Base-by-base conservation (phyloP, 2,888 invertebrate genomes). In the Acanthococcus lagerstroemiae region DNA sequence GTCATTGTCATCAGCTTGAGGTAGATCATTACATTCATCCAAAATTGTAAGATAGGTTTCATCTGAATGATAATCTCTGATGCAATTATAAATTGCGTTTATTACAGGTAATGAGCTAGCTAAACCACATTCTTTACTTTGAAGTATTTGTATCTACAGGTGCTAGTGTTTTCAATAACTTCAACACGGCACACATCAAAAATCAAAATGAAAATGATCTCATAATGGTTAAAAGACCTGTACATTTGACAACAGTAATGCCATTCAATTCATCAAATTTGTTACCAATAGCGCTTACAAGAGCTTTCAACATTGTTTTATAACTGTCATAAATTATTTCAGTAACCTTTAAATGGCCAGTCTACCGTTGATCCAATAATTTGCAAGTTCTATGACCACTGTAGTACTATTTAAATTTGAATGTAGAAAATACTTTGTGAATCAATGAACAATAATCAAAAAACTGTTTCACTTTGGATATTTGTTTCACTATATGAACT, bases 341-440 rank as follows among this genome's bases (percentile, higher is more conserved):
- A 19, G n/a, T 25, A 21, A 55, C 55, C 7, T 22, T 5, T 25
- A 55, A 26, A 55, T 55, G 55, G 6, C 55, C 55, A 55, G 55
- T 25, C 55, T 22, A 55, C 21, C 55, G 7, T n/a, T 55, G 55
- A 15, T 55, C 55, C 12, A 55, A 17, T 24, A 55, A 26, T 55
- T 22, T 9, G 6, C n/a, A 21, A 6, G 26, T 25, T 9, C n/a
- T 6, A 15, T 15, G 9, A 21, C 24, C 55, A 9, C 21, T 6
- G 21, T 55, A 55, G 21, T 21, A 26, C 15, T 6, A 19, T 22
- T 15, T 26, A 15, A 55, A 25, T 55, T 26, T 55, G 24, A 26
- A 55, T 24, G 15, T 12, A 12, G 55, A 21, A 12, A 30, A 30
- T 30, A 30, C 12, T 30, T 30, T 30, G 12, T 30, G 37, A 15